Evolutionary conservation across 1,140 invertebrate genomes (phyloP).

Genomic region (Drosophila ambigua): DNA sequence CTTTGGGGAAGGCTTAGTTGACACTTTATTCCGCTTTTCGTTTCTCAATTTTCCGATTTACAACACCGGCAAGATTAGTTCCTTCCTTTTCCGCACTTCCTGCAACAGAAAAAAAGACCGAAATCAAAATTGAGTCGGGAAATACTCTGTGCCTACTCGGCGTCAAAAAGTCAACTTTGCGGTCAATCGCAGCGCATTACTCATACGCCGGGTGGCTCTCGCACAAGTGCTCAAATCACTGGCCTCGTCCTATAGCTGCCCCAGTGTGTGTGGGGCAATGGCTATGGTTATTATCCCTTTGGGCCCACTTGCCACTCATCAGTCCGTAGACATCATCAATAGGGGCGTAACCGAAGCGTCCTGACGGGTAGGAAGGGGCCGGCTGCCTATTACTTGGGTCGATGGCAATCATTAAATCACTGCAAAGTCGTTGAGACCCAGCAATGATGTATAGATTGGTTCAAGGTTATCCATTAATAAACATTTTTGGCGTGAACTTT

Average conservation of each 20-base stretch:
- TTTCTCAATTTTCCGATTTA: conserved; percentile 28
- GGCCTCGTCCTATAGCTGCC: neutral
- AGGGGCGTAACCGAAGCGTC: conserved; percentile 40
- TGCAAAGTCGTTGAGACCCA: conserved; percentile 28
- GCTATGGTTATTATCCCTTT: conserved; percentile 67
- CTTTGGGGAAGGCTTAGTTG: neutral
- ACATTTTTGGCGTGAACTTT: neutral
- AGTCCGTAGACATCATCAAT: conserved; percentile 60
- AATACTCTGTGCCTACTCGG: conserved; percentile 17
- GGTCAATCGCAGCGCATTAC: conserved; percentile 59
- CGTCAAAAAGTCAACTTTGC: conserved; percentile 62
- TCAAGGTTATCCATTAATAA: conserved; percentile 36
- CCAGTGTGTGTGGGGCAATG: conserved; percentile 31
- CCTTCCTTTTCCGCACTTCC: neutral
- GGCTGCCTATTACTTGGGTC: conserved; percentile 11
- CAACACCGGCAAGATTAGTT: neutral
- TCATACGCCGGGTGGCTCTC: conserved; percentile 55
- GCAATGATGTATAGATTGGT: conserved; percentile 14
- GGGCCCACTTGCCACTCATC: conserved; percentile 68
- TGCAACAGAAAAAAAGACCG: neutral
- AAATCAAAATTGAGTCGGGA: conserved; percentile 31
- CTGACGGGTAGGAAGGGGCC: neutral
- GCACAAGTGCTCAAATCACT: conserved; percentile 45
- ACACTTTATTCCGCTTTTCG: conserved; percentile 9
- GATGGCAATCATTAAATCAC: conserved; percentile 64